Evolutionary conservation across 2,113 vertebrate species (phyloP), one percentile per base, ranked within the genome.

Genomic region (Galbula dea): DNA sequence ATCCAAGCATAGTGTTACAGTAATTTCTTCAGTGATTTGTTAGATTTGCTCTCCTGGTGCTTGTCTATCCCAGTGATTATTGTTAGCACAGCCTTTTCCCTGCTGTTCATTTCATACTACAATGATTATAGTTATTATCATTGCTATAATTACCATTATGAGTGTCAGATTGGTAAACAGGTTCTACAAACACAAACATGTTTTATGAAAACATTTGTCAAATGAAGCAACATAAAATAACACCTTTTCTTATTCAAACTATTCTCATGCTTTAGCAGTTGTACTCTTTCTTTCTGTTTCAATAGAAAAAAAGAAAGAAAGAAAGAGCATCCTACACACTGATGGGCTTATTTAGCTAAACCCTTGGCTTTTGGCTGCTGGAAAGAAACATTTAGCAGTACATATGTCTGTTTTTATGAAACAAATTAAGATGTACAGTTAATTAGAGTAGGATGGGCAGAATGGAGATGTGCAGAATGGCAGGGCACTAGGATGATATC

Each of bases 71-170:
- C 1, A 0, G 41, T 73, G 63, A 74, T 82, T 88, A 92, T 90
- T 88, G 85, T 71, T 90, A 93, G 61, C 34, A 93, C 34, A 84
- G 39, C 23, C 55, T 90, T 90, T 86, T 16, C 37, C 51, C 9
- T 83, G 49, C 26, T 90, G 36, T 88, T 97, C 23, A 73, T 95
- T 95, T 95, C 78, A 94, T 68, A 93, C 41, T 69, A 76, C 36
- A 86, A 80, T 88, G 39, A 94, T 84, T 89, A 94, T 32, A 90
- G 74, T 77, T 93, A 86, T 94, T 96, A 93, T 63, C 84, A 51
- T 89, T 90, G 54, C 48, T 92, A 18, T 82, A 89, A 90, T 88
- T 91, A 88, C 65, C 90, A 14, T 69, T 90, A 51, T 32, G 52
- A 80, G 30, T 23, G 2, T 91, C 86, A 93, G 48, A 83, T 37